These are phyloP conservation scores for Teleiodes luculella DNA, from an alignment of 2,888 invertebrate species.

Conservation along the genomic window DNA sequence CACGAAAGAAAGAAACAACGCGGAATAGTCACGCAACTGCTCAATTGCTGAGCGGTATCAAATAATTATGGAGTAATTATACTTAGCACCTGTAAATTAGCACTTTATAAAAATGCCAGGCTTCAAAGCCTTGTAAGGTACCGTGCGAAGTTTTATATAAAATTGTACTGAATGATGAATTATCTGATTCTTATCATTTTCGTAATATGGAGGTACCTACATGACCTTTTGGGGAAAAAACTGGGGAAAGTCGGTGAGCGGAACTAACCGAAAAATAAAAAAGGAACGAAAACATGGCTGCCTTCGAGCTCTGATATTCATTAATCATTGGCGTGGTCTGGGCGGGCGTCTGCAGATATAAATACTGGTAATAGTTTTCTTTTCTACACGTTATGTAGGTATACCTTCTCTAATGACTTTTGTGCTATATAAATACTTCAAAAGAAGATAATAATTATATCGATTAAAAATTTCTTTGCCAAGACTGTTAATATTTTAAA, in stretches of 20 bases:
- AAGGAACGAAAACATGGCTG: conserved; percentile 48
- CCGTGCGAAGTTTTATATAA: conserved; percentile 11
- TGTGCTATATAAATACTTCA: conserved; percentile 21
- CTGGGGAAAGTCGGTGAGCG: conserved; percentile 25
- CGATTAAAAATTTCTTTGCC: no score
- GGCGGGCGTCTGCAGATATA: conserved; percentile 46
- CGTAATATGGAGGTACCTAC: conserved; percentile 12
- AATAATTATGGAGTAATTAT: conserved; percentile 24
- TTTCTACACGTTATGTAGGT: conserved; percentile 29
- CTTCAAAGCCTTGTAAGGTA: neutral
- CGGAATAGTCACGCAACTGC: conserved; percentile 6
- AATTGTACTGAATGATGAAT: conserved; percentile 7
- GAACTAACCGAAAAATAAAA: conserved; percentile 36
- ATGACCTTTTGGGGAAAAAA: conserved; percentile 13
- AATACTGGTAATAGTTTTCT: conserved; percentile 34
- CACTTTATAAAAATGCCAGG: conserved; percentile 13
- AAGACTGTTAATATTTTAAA: no score
- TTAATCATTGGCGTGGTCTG: conserved; percentile 63
- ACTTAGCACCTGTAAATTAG: conserved; percentile 16
- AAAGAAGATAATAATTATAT: neutral
- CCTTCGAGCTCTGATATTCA: conserved; percentile 62
- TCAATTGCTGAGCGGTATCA: conserved; percentile 13
- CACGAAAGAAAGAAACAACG: neutral
- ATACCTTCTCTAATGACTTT: conserved; percentile 49
- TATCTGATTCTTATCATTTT: conserved; percentile 13